Percentiles rank a stretch among this genome's conserved stretches.
phyloP scores from a whole-genome alignment of 2,888 invertebrate species.

The Beris morrisii region DNA sequence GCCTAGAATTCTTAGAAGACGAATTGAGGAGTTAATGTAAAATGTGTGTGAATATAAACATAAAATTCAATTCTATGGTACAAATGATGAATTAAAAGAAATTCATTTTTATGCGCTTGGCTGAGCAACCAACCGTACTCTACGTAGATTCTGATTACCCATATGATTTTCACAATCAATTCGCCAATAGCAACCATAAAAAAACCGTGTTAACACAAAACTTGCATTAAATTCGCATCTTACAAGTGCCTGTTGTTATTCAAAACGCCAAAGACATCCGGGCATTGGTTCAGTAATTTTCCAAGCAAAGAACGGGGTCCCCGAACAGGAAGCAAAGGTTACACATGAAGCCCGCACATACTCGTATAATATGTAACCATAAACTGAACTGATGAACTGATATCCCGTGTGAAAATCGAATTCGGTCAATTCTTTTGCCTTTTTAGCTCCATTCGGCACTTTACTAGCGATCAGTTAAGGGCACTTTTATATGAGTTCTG shows the following conservation, averaged over 20 bases:
- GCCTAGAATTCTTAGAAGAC: too few species aligned
- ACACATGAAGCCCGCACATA: conserved; percentile 26
- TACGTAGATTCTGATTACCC: too few species aligned
- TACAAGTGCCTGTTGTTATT: conserved; percentile 28
- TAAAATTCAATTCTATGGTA: too few species aligned
- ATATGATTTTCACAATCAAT: too few species aligned
- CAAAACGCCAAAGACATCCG: conserved; percentile 23
- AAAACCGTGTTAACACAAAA: conserved; percentile 22
- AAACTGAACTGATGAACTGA: background rate
- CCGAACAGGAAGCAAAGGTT: conserved; percentile 29
- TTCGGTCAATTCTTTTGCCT: conserved; percentile 18
- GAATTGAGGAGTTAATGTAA: too few species aligned
- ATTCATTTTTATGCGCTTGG: too few species aligned
- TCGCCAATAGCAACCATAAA: too few species aligned
- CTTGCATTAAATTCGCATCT: conserved; percentile 25
- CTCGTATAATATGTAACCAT: background rate
- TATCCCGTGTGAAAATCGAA: conserved; percentile 27
- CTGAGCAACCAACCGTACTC: too few species aligned
- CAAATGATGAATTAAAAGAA: too few species aligned
- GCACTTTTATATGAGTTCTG: conserved; percentile 2
- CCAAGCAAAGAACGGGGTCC: conserved; percentile 15
- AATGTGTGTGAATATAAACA: too few species aligned
- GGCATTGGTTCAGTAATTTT: conserved; percentile 29
- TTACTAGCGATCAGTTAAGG: conserved; percentile 1
- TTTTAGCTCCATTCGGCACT: conserved; percentile 14